phyloP scores from a whole-genome alignment of 2,888 invertebrate genomes.

The Drosophila anceps region DNA sequence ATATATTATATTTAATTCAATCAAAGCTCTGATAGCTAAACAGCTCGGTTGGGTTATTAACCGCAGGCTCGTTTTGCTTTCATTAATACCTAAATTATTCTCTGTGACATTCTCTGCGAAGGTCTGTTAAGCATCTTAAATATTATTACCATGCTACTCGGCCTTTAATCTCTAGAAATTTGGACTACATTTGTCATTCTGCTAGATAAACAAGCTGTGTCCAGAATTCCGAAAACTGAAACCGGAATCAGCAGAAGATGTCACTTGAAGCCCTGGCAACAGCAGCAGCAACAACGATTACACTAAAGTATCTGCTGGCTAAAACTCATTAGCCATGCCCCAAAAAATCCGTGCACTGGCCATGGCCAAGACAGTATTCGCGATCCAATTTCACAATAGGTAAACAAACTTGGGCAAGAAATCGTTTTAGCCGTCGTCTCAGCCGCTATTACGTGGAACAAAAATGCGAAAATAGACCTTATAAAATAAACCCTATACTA shows the following conservation, averaged over 20 bases:
- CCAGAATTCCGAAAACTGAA: conserved; percentile 21
- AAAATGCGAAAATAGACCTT: conserved; percentile 5
- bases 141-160: conserved; percentile 11
- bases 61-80: not conserved
- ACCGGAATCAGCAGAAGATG: conserved; percentile 27
- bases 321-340: conserved; percentile 58
- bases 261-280: conserved; percentile 28
- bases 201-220: conserved; percentile 18
- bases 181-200: conserved; percentile 39
- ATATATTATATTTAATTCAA: not conserved
- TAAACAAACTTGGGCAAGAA: conserved; percentile 49
- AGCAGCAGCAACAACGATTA: conserved; percentile 3
- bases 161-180: conserved; percentile 33
- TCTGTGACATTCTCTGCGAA: not conserved
- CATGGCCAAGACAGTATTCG: conserved; percentile 30
- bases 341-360: conserved; percentile 32
- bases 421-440: conserved; percentile 3
- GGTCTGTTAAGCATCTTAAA: not conserved
- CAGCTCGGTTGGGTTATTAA: not conserved
- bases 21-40: no score
- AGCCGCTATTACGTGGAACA: conserved; percentile 5
- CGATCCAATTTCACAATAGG: conserved; percentile 47
- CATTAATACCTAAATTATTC: not conserved
- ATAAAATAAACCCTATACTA: no score
- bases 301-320: conserved; percentile 23